Percentiles rank a stretch among this genome's conserved stretches.
Conservation (phyloP, 1,140 invertebrate genomes). For the Drosophila mojavensis region DNA sequence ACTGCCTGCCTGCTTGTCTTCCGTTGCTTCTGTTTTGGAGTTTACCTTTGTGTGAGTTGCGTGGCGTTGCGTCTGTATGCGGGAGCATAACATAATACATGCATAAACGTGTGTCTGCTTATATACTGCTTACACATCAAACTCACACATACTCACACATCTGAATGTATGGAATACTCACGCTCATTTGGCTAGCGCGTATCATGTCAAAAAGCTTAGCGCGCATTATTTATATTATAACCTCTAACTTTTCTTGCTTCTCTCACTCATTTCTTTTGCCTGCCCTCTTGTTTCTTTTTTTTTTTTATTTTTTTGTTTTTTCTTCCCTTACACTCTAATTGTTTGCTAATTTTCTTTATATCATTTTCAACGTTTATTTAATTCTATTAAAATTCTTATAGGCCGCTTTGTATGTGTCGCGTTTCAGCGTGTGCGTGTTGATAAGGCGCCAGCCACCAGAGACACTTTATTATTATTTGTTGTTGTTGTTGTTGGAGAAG, state of each 20-base stretch:
- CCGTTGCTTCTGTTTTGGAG: slow-evolving; percentile 43
- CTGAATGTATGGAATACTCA: slow-evolving; percentile 47
- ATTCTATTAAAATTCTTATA: slow-evolving; percentile 47
- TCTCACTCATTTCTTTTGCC: slow-evolving; percentile 48
- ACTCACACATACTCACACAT: background rate
- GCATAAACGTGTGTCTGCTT: slow-evolving; percentile 46
- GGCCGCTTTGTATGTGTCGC: slow-evolving; percentile 5
- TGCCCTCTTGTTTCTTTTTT: too few relatives aligned
- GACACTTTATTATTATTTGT: slow-evolving; percentile 67
- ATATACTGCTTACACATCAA: slow-evolving; percentile 31
- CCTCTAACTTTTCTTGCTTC: slow-evolving; percentile 69
- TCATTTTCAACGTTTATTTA: slow-evolving; percentile 47
- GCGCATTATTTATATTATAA: slow-evolving; percentile 73
- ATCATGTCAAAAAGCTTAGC: slow-evolving; percentile 77
- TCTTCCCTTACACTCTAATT: slow-evolving; percentile 46
- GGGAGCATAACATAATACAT: slow-evolving; percentile 43
- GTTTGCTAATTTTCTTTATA: slow-evolving; percentile 63
- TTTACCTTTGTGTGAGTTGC: slow-evolving; percentile 38
- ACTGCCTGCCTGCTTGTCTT: background rate
- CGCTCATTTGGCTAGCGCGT: slow-evolving; percentile 39
- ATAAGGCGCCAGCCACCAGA: slow-evolving; percentile 47
- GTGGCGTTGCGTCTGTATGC: slow-evolving; percentile 35
- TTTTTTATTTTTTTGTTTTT: slow-evolving; percentile 5
- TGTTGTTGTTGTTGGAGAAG: slow-evolving; percentile 48
- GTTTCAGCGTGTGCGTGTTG: slow-evolving; percentile 29